Conservation (phyloP, 2,797 vertebrate species). For the Sebastes itinus region DNA sequence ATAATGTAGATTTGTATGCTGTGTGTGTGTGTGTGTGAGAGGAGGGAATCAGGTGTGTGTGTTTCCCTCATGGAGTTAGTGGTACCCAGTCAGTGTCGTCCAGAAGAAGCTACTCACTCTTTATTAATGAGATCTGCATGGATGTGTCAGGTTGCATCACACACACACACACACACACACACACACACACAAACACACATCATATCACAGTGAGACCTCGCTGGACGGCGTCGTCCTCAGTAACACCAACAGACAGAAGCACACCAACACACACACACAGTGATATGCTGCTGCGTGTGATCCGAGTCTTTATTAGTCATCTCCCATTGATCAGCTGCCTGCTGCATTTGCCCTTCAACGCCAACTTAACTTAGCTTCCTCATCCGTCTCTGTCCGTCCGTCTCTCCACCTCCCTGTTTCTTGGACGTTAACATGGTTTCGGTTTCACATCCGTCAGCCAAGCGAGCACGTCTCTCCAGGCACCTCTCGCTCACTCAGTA, state of each 20-base stretch:
- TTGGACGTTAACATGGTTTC: slow-evolving; percentile 42
- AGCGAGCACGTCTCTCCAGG: not conserved
- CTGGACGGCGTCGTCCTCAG: not conserved
- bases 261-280: slow-evolving; percentile 9
- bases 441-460: slow-evolving; percentile 49
- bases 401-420: slow-evolving; percentile 37
- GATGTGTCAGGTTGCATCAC: slow-evolving; percentile 42
- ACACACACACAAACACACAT: not conserved
- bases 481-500: not conserved
- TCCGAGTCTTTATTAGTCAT: slow-evolving; percentile 62
- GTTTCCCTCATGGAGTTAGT: slow-evolving; percentile 10
- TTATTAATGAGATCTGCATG: slow-evolving; percentile 38
- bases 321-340: slow-evolving; percentile 64
- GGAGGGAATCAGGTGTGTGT: not conserved
- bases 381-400: slow-evolving; percentile 53
- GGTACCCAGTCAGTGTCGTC: slow-evolving; percentile 23
- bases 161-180: not conserved
- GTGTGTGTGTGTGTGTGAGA: not conserved
- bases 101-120: slow-evolving; percentile 48
- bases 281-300: slow-evolving; percentile 11
- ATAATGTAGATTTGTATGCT: not conserved
- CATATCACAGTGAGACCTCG: not conserved
- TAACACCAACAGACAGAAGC: slow-evolving; percentile 27
- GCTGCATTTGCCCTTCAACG: slow-evolving; percentile 56
- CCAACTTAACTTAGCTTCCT: slow-evolving; percentile 43